Percentiles rank a stretch among this genome's conserved stretches.
Conservation (phyloP, 1,140 invertebrate genomes). For the Papilio polyxenes region DNA sequence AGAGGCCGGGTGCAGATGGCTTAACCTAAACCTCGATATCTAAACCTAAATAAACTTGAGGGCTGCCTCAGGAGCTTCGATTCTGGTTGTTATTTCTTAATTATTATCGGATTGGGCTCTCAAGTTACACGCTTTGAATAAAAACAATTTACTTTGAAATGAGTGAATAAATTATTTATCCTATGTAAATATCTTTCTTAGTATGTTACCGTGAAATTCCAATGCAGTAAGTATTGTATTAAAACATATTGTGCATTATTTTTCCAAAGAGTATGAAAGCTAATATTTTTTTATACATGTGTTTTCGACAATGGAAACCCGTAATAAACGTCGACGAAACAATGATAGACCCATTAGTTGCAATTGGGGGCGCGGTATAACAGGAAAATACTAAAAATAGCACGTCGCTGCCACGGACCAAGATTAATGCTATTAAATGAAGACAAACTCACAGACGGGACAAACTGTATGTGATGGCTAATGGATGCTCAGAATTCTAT, state of each 20-base stretch:
- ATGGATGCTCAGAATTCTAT: slow-evolving; percentile 14
- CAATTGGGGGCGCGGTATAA: slow-evolving; percentile 7
- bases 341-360: background rate
- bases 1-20: too few species aligned
- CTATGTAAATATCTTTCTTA: background rate
- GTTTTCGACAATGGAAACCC: background rate
- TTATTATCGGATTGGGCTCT: background rate
- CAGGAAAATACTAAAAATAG: slow-evolving; percentile 24
- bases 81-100: too few species aligned
- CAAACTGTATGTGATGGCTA: background rate
- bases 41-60: too few species aligned
- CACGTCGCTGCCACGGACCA: background rate
- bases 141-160: background rate
- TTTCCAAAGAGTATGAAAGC: background rate
- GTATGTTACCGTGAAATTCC: background rate
- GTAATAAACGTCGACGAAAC: background rate
- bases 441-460: slow-evolving; percentile 2
- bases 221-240: background rate
- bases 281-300: background rate
- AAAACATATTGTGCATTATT: background rate
- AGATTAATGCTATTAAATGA: slow-evolving; percentile 15
- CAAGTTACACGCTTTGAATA: background rate
- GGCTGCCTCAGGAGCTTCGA: too few species aligned
- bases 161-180: background rate
- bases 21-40: too few species aligned